Evolutionary conservation across 2,888 invertebrate genomes (phyloP), one percentile per base, ranked within the genome.

Genomic region (Rhyacophila evoluta): DNA sequence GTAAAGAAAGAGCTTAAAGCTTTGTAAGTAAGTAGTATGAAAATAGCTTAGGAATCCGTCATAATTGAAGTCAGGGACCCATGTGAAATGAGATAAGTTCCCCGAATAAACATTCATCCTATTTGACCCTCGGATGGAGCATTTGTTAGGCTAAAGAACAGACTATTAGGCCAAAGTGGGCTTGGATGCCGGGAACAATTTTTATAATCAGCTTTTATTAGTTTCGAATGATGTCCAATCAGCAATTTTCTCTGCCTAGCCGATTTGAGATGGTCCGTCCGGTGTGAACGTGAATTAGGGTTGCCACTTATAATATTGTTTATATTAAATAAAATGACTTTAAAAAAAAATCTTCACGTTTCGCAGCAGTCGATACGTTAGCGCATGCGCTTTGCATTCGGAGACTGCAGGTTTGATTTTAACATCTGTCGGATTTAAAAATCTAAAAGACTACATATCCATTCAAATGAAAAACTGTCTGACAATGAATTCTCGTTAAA

Each of bases 151-250:
- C 12, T 69, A 69, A 69, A 69, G 69, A 69, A 69, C 33, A 69
- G 8, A 10, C 12, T 12, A 69, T 69, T 33, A 69, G 29, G 69
- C 69, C 28, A 28, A 28, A 69, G 12, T 69, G 69, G 29, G 15
- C 3, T 12, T 29, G 69, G 28, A 15, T 27, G 39, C 8, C 39
- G 28, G 28, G 25, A 38, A 75, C 72, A 77, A 72, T 72, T 77
- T 72, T 72, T 72, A 77, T 77, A 77, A 77, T 77, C 72, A 71
- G 38, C 41, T 68, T 69, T 71, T 77, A 79, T 74, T 76, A 79
- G 74, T 71, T 74, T 70, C 74, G 25, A 77, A 77, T 77, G 74
- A 29, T 38, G 68, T 67, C 55, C 76, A 79, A 77, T 79, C 79
- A 79, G 79, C 79, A 70, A 74, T 77, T 79, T 75, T 68, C 72